Evolutionary conservation across 2,113 vertebrate genomes (phyloP).

Genomic region (Laterallus jamaicensis): DNA sequence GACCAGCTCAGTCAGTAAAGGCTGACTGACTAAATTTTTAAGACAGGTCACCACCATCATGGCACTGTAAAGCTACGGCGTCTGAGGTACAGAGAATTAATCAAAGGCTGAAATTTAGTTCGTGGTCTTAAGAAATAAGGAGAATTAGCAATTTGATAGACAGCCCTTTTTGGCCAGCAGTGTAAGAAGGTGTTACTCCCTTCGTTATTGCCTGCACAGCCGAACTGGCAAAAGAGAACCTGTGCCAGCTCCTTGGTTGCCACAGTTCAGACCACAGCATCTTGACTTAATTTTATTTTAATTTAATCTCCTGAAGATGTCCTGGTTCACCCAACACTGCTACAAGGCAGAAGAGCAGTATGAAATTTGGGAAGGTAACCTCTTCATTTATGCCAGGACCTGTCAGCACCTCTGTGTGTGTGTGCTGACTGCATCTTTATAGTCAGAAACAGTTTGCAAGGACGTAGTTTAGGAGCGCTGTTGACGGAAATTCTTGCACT

Average conservation of each 20-base stretch:
- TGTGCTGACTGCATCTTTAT: background rate
- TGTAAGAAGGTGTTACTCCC: background rate
- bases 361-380: background rate
- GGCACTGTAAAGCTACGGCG: background rate
- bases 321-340: background rate
- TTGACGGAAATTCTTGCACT: background rate
- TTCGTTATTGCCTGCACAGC: background rate
- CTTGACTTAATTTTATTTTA: background rate
- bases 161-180: background rate
- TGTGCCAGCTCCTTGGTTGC: background rate
- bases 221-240: background rate
- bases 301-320: background rate
- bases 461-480: background rate
- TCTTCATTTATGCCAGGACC: background rate
- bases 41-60: background rate
- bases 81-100: fast-evolving
- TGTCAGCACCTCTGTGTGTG: background rate
- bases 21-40: background rate
- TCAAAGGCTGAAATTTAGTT: background rate
- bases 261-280: background rate
- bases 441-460: background rate
- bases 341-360: background rate
- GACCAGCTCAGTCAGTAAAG: background rate
- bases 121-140: background rate
- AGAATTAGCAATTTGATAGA: background rate